These are phyloP conservation scores for Anguilla rostrata DNA, from an alignment of 2,113 vertebrate species.

Conservation along the genomic window DNA sequence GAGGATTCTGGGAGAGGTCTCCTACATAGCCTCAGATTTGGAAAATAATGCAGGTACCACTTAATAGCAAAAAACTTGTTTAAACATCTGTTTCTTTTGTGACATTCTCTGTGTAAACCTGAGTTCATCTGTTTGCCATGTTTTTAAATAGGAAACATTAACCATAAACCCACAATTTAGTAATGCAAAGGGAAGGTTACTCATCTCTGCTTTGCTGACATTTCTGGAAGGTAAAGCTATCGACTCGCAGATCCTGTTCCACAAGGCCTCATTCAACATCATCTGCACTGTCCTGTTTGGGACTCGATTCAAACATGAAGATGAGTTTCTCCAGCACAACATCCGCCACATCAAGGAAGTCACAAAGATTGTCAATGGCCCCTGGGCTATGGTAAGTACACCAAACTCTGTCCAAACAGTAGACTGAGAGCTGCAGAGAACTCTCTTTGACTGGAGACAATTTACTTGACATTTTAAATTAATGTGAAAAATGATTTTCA, in stretches of 20 bases:
- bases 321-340: conserved; percentile 45
- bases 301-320: conserved; percentile 62
- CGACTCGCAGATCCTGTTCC: conserved; percentile 38
- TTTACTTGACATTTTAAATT: neutral
- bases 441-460: neutral
- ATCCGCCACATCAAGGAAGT: conserved; percentile 31
- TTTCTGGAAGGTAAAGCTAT: conserved; percentile 41
- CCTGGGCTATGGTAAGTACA: conserved; percentile 46
- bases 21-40: conserved; percentile 37
- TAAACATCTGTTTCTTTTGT: too few species aligned
- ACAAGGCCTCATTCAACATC: neutral
- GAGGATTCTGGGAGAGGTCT: conserved; percentile 63
- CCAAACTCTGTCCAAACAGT: neutral
- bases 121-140: too few species aligned
- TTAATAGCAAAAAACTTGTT: too few species aligned
- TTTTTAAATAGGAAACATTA: too few species aligned
- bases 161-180: too few species aligned
- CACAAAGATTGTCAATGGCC: conserved; percentile 48
- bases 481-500: too few species aligned
- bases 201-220: neutral
- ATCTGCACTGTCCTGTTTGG: conserved; percentile 70
- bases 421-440: too few species aligned
- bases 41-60: conserved; percentile 46
- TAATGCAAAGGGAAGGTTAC: too few species aligned
- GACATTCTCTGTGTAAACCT: too few species aligned